Evolutionary conservation across 2,797 vertebrate genomes (phyloP), one percentile per base, ranked within the genome.

Genomic region (Rhinella marina): DNA sequence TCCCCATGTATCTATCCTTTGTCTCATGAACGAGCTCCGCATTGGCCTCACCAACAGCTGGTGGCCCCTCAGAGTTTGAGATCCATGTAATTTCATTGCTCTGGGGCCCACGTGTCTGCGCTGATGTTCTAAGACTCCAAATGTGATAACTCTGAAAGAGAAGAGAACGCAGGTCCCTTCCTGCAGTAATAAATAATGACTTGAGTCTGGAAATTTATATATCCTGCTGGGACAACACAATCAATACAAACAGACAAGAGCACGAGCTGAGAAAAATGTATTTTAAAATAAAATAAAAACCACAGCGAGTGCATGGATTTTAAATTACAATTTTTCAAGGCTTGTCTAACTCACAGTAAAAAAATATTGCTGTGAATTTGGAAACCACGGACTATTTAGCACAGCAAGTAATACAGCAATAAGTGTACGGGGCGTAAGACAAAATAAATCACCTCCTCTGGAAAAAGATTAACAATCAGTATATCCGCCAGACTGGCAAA

Each of bases 351-450:
- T 56, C 56, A 13, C 21, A 66, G 59, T 62, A 29, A 81, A 81
- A 81, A 48, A 78, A 85, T 54, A 13, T 41, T 41, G 29, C 41
- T 76, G 84, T 50, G 75, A 86, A 77, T 23, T 75, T 82, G 80
- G 73, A 85, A 80, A 83, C 23, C 50, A 64, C 32, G 23, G 76
- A 17, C 54, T 73, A 56, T 86, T 88, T 88, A 82, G 83, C 78
- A 81, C 57, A 86, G 72, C 41, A 56, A 88, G 83, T 80, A 88
- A 88, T 84, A 83, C 61, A 10, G 61, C 29, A 84, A 88, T 88
- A 84, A 86, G 84, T 72, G 81, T 79, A 84, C 50, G 23, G 79
- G 61, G 21, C 25, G 82, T 70, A 68, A 77, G 59, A 73, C 73
- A 7, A 54, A 86, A 86, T 82, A 85, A 86, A 85, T 86, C 25